These are phyloP conservation scores for Ptychobarbus kaznakovi DNA, from an alignment of 2,797 vertebrate genomes.

Conservation along the genomic window DNA sequence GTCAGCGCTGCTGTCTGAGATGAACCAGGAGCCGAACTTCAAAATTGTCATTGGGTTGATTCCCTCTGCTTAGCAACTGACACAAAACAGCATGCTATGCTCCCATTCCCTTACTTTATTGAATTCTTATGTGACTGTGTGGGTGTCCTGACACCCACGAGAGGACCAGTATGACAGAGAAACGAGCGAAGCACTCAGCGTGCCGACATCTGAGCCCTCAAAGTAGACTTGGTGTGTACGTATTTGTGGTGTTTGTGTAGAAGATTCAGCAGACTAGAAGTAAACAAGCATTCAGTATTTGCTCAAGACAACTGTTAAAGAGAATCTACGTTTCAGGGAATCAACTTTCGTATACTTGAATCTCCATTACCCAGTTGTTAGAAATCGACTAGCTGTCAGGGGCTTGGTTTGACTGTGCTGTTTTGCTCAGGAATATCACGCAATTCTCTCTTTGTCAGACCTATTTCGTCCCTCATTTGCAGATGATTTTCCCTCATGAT, in stretches of 20 bases:
- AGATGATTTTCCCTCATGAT: not conserved
- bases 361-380: not conserved
- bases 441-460: not conserved
- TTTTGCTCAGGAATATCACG: not conserved
- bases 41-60: slow-evolving; percentile 48
- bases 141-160: slow-evolving; percentile 42
- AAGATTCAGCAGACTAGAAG: slow-evolving; percentile 10
- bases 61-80: slow-evolving; percentile 72
- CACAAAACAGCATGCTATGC: slow-evolving; percentile 58
- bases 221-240: slow-evolving; percentile 14
- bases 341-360: not conserved
- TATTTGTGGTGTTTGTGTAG: not conserved
- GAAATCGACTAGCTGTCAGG: slow-evolving; percentile 34
- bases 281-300: not conserved
- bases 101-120: slow-evolving; percentile 59
- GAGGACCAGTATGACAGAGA: slow-evolving; percentile 48
- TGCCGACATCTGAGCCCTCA: slow-evolving; percentile 20
- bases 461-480: not conserved
- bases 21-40: slow-evolving; percentile 14
- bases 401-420: not conserved
- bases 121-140: slow-evolving; percentile 56
- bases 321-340: not conserved
- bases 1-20: slow-evolving; percentile 14
- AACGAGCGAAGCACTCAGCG: slow-evolving; percentile 40
- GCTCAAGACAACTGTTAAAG: not conserved